A percentile compares a stretch with the other conserved stretches of the same genome.
Evolutionary conservation across 2,888 invertebrate species (phyloP).

Genomic region (Lysandra coridon): DNA sequence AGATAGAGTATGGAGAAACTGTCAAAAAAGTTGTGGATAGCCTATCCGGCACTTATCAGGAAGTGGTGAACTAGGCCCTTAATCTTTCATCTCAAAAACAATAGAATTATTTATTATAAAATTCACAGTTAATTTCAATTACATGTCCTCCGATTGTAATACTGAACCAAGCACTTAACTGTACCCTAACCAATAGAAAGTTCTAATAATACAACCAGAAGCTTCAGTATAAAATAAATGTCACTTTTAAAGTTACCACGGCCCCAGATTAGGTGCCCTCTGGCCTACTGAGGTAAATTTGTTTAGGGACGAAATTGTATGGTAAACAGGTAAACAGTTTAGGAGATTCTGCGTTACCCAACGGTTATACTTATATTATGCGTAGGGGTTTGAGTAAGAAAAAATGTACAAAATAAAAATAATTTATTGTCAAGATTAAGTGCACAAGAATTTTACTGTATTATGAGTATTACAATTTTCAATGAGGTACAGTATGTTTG

Average conservation of each 20-base stretch:
- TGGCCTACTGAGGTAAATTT: neutral
- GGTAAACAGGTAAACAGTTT: slow-evolving; percentile 11
- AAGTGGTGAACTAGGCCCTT: too few relatives aligned
- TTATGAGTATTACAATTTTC: too few relatives aligned
- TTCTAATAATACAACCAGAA: neutral
- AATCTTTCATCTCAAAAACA: too few relatives aligned
- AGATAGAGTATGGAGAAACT: too few relatives aligned
- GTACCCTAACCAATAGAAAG: neutral
- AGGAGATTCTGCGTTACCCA: neutral
- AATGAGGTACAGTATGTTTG: too few relatives aligned
- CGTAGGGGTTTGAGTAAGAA: neutral
- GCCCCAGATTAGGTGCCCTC: neutral
- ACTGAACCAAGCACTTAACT: too few relatives aligned
- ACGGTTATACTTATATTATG: neutral
- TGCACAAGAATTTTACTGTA: neutral
- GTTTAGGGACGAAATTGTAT: neutral
- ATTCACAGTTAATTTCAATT: too few relatives aligned
- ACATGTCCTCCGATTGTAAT: too few relatives aligned
- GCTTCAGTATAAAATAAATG: slow-evolving; percentile 1
- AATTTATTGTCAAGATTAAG: neutral
- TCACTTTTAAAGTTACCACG: neutral
- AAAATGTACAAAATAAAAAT: neutral
- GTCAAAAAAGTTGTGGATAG: too few relatives aligned
- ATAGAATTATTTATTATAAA: too few relatives aligned
- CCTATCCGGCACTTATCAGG: too few relatives aligned